phyloP scores from a whole-genome alignment of 2,113 vertebrate genomes.

The Alligator mississippiensis region DNA sequence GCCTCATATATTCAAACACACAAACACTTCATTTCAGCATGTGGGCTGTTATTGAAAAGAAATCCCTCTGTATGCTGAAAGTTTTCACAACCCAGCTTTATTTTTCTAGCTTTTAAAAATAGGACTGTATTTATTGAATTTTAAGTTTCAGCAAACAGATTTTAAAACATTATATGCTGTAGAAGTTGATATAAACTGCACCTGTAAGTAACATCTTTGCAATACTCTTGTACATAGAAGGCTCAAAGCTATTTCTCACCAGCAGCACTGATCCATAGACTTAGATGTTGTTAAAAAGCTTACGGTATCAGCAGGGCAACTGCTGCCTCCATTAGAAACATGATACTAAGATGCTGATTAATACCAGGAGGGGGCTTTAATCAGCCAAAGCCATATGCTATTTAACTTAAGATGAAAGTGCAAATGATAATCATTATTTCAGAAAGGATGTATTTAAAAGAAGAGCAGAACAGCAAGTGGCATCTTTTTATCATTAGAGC shows the following conservation, averaged over 20 bases:
- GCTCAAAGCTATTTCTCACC: conserved; percentile 73
- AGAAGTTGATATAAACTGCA: conserved; percentile 60
- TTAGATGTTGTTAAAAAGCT: conserved; percentile 78
- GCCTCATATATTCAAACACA: background rate
- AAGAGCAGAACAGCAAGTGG: conserved; percentile 78
- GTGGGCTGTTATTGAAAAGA: background rate
- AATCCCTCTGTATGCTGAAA: background rate
- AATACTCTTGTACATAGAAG: conserved; percentile 49
- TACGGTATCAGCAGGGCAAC: conserved; percentile 76
- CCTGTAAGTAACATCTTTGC: conserved; percentile 70
- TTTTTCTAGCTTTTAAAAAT: conserved; percentile 7
- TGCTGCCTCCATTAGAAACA: conserved; percentile 77
- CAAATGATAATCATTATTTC: conserved; percentile 81
- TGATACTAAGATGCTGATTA: conserved; percentile 81
- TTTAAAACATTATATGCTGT: background rate
- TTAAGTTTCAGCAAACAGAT: conserved; percentile 3
- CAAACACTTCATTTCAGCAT: background rate
- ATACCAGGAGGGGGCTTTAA: conserved; percentile 83
- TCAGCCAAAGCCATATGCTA: conserved; percentile 80
- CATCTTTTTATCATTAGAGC: conserved; percentile 77
- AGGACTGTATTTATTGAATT: background rate
- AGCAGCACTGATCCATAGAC: conserved; percentile 68
- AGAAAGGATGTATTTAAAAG: conserved; percentile 78
- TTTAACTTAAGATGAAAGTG: conserved; percentile 83
- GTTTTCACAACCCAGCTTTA: background rate